Base-by-base conservation (phyloP, 2,113 vertebrate species). In the Sisor rabdophorus region DNA sequence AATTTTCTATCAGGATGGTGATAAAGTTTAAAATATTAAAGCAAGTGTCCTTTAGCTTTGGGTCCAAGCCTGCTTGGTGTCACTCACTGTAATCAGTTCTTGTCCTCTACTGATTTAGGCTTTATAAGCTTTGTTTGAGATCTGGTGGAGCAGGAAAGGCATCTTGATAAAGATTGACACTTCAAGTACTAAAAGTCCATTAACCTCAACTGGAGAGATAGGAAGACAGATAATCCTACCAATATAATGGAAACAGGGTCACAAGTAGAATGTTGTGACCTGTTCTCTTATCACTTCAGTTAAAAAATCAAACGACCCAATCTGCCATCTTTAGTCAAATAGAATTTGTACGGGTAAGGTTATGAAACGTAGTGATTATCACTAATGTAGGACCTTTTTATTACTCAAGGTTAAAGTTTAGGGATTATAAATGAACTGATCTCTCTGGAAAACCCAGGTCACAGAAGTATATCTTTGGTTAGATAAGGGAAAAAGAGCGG, bases 101-200 rank as follows among this genome's bases (percentile, higher is more conserved):
- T 61, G 76, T 78, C 59, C 32, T 61, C 22, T 32, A 28, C 58
- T 24, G 48, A 47, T 72, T 55, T 3, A 40, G 36, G 56, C 20
- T 61, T 53, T 55, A 78, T 78, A 24, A 60, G 50, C 48, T 78
- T 16, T 63, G 56, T 12, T 56, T 72, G 71, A 13, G 28, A 40
- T 19, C 40, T 50, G 68, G 26, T 28, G 56, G 63, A 61, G 44
- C 53, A 50, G 54, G 11, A 69, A 55, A 47, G 69, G 55, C 53
- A 30, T 8, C 67, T 56, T 80, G 70, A 82, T 74, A 77, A 77
- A 77, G 60, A 73, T 3, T 77, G 78, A 83, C 75, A 80, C 75
- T 54, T 72, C 69, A 77, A 80, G 74, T 80, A 76, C 58, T 65
- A 71, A 53, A 69, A 73, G 71, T 63, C 44, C 74, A 73, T 82